A percentile compares a stretch with the other conserved stretches of the same genome.
These are phyloP conservation scores for Eristalinus aeneus DNA, from an alignment of 2,888 invertebrate genomes.

Conservation along the genomic window DNA sequence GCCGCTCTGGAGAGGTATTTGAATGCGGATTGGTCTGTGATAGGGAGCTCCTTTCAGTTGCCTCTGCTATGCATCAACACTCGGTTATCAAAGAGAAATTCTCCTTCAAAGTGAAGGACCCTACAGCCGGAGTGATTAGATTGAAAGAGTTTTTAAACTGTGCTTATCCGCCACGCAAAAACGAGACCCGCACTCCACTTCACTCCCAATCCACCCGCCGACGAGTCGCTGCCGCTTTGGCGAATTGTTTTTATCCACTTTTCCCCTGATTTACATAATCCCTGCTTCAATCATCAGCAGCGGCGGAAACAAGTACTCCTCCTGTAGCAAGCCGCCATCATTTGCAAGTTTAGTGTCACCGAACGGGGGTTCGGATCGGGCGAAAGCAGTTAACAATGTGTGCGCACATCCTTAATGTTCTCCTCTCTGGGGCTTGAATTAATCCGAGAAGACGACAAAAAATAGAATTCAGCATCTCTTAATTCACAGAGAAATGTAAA, in stretches of 20 bases:
- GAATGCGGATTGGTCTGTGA: neutral
- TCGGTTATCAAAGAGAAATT: slow-evolving; percentile 16
- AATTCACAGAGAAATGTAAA: neutral
- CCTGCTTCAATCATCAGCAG: neutral
- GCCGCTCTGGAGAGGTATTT: neutral
- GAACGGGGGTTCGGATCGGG: neutral
- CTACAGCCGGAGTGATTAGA: slow-evolving; percentile 26
- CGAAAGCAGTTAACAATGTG: slow-evolving; percentile 12
- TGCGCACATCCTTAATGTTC: slow-evolving; percentile 24
- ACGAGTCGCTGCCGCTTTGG: neutral
- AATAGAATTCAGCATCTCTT: neutral
- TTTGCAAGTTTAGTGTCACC: neutral
- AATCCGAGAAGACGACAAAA: neutral
- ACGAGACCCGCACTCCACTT: neutral
- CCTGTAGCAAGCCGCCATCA: neutral
- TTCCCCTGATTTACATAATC: slow-evolving; percentile 24
- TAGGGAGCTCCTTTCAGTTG: neutral
- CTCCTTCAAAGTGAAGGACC: slow-evolving; percentile 8
- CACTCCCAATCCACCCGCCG: neutral
- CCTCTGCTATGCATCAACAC: slow-evolving; percentile 20
- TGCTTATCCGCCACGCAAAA: neutral
- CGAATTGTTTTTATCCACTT: slow-evolving; percentile 16
- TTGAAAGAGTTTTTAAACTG: slow-evolving; percentile 33
- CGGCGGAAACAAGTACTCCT: neutral
- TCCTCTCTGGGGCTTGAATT: slow-evolving; percentile 23